Percentiles rank a stretch among this genome's conserved stretches.
phyloP scores from a whole-genome alignment of 2,888 invertebrate species.

The Chymomyza procnemis region DNA sequence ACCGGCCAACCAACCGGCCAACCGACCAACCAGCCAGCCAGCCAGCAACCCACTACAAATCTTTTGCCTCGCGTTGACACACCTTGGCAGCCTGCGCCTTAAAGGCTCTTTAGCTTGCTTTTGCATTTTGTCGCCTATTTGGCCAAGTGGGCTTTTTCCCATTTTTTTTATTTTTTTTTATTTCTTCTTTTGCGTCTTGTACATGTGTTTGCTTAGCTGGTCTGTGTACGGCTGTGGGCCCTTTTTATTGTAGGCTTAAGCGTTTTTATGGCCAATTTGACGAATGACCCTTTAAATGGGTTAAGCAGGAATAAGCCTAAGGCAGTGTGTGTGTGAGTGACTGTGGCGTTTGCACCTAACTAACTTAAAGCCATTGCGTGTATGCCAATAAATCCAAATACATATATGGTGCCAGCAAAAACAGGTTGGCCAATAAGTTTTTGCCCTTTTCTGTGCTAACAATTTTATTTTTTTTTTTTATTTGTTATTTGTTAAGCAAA shows the following conservation, averaged over 20 bases:
- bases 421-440: too few species aligned
- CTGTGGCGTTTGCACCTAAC: slow-evolving; percentile 29
- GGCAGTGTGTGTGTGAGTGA: too few species aligned
- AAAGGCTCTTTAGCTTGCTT: background rate
- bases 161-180: slow-evolving; percentile 26
- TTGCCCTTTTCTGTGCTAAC: too few species aligned
- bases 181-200: too few species aligned
- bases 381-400: background rate
- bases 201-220: slow-evolving; percentile 37
- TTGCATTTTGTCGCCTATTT: slow-evolving; percentile 19
- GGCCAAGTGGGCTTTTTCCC: background rate
- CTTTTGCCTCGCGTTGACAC: background rate
- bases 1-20: background rate
- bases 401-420: background rate
- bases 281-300: slow-evolving; percentile 67
- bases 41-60: background rate
- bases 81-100: background rate
- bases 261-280: slow-evolving; percentile 70
- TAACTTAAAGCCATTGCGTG: slow-evolving; percentile 45
- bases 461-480: too few species aligned
- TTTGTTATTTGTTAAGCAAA: too few species aligned
- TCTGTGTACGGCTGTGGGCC: slow-evolving; percentile 23
- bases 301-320: slow-evolving; percentile 55
- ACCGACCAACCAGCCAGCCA: background rate
- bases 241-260: slow-evolving; percentile 58